phyloP scores from a whole-genome alignment of 2,888 invertebrate species.

The Agrochola lota region DNA sequence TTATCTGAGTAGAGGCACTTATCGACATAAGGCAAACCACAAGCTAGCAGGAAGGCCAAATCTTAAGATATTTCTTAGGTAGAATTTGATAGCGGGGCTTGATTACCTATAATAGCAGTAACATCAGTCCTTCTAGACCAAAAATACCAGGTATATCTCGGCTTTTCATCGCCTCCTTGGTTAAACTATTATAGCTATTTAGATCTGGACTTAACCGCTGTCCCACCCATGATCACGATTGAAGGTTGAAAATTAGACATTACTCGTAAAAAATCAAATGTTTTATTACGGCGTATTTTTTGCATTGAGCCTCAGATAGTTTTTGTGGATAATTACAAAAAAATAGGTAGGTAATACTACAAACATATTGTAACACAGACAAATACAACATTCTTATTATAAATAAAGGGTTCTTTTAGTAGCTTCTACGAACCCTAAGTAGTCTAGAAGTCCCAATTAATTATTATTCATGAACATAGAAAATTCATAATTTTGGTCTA shows the following conservation, averaged over 20 bases:
- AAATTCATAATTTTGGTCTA: neutral
- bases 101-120: neutral
- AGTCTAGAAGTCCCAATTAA: neutral
- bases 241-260: neutral
- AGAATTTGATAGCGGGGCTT: neutral
- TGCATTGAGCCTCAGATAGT: neutral
- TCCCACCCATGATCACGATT: neutral
- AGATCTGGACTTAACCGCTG: neutral
- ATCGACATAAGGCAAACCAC: neutral
- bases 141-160: neutral
- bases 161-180: no score
- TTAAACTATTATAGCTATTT: neutral
- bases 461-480: neutral
- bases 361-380: neutral
- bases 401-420: neutral
- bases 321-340: neutral
- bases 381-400: neutral
- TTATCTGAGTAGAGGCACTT: neutral
- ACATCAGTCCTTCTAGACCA: no score
- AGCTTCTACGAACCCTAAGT: neutral
- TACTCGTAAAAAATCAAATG: neutral
- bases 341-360: neutral
- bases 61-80: neutral
- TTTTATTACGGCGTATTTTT: neutral
- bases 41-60: neutral